Evolutionary conservation across 2,113 vertebrate species (phyloP).

Genomic region (Melanostigma gelatinosum): DNA sequence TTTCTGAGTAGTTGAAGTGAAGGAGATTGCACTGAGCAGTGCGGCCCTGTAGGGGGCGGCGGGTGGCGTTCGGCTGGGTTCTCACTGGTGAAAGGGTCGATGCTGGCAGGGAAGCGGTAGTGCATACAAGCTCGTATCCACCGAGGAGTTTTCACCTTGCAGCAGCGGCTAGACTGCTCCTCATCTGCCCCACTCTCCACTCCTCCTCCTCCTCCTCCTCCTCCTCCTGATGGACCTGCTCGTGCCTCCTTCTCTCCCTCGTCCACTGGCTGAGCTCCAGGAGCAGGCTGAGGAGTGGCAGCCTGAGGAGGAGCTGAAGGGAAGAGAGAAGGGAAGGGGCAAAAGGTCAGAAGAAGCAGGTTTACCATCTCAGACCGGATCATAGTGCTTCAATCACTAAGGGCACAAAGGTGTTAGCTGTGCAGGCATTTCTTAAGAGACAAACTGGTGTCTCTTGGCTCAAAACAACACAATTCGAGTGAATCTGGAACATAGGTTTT

Average conservation of each 20-base stretch:
- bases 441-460: too few relatives aligned
- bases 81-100: slow-evolving; percentile 97
- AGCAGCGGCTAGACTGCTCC: slow-evolving; percentile 83
- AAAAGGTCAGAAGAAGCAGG: not conserved
- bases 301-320: slow-evolving; percentile 66
- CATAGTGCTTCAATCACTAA: not conserved
- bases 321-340: not conserved
- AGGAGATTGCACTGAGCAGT: slow-evolving; percentile 1
- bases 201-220: slow-evolving; percentile 59
- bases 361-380: not conserved
- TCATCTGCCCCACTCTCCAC: slow-evolving; percentile 26
- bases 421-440: too few relatives aligned
- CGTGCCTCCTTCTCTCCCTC: slow-evolving; percentile 7
- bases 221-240: slow-evolving; percentile 45
- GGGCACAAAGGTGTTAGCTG: not conserved
- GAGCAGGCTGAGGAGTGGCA: slow-evolving; percentile 65
- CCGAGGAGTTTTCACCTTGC: slow-evolving; percentile 83
- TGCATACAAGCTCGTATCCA: slow-evolving; percentile 78
- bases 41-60: slow-evolving; percentile 6
- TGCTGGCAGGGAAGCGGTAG: slow-evolving; percentile 90
- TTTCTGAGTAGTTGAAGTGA: slow-evolving; percentile 19
- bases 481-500: not conserved
- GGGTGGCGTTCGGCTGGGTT: slow-evolving; percentile 17
- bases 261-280: slow-evolving; percentile 3
- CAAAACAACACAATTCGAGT: not conserved